These are phyloP conservation scores for Spialia ferax DNA, from an alignment of 2,888 invertebrate genomes.

Conservation along the genomic window DNA sequence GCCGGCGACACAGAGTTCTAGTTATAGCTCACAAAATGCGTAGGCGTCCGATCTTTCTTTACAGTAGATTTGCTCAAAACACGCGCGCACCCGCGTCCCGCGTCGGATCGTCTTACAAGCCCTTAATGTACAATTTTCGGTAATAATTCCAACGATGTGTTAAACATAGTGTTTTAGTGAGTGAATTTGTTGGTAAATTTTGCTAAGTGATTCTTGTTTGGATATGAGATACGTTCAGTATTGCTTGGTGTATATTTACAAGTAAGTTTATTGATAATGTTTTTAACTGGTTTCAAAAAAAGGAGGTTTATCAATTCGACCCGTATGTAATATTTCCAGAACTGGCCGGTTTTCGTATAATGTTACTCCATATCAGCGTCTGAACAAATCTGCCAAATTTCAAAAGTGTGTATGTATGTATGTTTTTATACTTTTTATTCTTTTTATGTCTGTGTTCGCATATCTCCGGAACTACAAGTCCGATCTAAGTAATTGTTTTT, in stretches of 20 bases:
- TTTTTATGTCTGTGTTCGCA: no score
- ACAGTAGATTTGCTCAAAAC: slow-evolving; percentile 76
- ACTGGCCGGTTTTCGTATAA: no score
- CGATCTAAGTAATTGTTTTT: no score
- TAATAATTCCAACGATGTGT: slow-evolving; percentile 41
- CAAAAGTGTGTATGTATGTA: no score
- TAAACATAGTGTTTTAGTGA: slow-evolving; percentile 7
- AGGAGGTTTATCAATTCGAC: no score
- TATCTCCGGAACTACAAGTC: no score
- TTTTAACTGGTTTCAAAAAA: no score
- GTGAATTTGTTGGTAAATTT: slow-evolving; percentile 28
- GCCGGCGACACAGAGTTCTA: slow-evolving; percentile 76
- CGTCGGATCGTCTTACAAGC: slow-evolving; percentile 71
- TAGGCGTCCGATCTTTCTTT: slow-evolving; percentile 78
- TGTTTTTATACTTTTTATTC: no score
- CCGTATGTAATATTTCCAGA: no score
- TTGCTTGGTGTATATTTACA: slow-evolving; percentile 72
- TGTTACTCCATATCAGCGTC: no score
- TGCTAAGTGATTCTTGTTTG: slow-evolving; percentile 47
- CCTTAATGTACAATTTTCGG: slow-evolving; percentile 44
- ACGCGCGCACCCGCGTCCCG: slow-evolving; percentile 59
- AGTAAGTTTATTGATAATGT: slow-evolving; percentile 54
- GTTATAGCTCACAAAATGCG: slow-evolving; percentile 75
- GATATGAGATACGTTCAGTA: slow-evolving; percentile 76
- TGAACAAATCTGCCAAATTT: no score